phyloP scores from a whole-genome alignment of 2,888 invertebrate genomes.

The Ormyrus pomaceus region DNA sequence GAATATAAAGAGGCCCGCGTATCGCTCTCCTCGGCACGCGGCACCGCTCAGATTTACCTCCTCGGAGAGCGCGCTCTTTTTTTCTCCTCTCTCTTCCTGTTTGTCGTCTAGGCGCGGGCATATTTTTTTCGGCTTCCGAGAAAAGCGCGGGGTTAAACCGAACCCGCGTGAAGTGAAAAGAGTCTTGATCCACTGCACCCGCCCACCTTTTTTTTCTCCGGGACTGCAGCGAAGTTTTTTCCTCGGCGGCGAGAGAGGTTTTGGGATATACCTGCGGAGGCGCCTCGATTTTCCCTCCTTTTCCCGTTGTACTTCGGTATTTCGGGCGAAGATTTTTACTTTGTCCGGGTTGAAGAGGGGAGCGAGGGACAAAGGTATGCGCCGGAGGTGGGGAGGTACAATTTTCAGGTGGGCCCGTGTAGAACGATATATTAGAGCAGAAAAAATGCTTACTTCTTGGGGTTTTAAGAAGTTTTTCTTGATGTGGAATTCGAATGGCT shows the following conservation, averaged over 20 bases:
- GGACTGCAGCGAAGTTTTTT: not conserved
- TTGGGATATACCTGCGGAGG: constrained; percentile 26
- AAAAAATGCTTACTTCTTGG: too few species aligned
- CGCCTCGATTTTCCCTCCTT: constrained; percentile 14
- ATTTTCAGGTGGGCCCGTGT: too few species aligned
- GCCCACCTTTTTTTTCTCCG: constrained; percentile 7
- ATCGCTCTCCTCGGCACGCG: not conserved
- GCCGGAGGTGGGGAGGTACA: not conserved
- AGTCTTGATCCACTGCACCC: not conserved
- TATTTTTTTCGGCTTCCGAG: constrained; percentile 24
- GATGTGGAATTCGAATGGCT: not conserved
- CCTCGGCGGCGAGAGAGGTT: not conserved
- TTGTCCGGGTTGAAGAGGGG: constrained; percentile 5
- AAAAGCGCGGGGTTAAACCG: constrained; percentile 14
- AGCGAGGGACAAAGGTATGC: constrained; percentile 1
- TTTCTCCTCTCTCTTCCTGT: not conserved
- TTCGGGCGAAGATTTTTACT: constrained; percentile 30
- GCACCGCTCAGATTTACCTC: not conserved
- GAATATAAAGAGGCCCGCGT: constrained; percentile 21
- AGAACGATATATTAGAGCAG: too few species aligned
- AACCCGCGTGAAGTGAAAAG: not conserved
- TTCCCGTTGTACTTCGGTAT: not conserved
- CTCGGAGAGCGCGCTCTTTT: not conserved
- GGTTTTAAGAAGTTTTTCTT: not conserved
- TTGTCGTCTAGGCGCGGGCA: not conserved